phyloP scores from a whole-genome alignment of 2,888 invertebrate genomes.

The Tetropium fuscum region DNA sequence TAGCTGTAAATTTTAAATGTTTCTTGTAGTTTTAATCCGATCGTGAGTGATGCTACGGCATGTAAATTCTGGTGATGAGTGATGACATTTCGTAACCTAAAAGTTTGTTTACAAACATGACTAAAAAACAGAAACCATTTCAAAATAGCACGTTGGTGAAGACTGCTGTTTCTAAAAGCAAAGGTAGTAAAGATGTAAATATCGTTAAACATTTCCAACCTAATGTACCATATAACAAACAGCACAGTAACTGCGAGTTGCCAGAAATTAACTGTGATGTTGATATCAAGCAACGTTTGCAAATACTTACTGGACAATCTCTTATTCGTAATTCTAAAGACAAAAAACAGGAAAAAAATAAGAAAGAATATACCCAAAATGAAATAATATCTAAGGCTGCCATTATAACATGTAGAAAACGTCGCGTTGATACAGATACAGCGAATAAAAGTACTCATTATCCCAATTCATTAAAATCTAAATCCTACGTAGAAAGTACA shows the following conservation, averaged over 20 bases:
- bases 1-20: conserved; percentile 5
- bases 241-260: conserved; percentile 24
- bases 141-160: conserved; percentile 12
- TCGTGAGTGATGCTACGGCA: not conserved
- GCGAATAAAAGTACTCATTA: not conserved
- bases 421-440: not conserved
- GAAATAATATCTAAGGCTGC: conserved; percentile 3
- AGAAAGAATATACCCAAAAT: not conserved
- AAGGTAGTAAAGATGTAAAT: not conserved
- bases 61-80: conserved; percentile 15
- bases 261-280: conserved; percentile 27
- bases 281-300: conserved; percentile 15
- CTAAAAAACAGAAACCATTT: conserved; percentile 17
- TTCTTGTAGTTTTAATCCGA: conserved; percentile 9
- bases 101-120: conserved; percentile 33
- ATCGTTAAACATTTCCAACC: conserved; percentile 33
- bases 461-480: not conserved
- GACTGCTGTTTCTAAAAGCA: not conserved
- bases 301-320: conserved; percentile 1
- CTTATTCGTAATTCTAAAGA: not conserved
- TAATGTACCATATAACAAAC: conserved; percentile 18
- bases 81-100: conserved; percentile 28
- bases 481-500: not conserved
- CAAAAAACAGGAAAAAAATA: not conserved
- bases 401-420: not conserved